Evolutionary conservation across 30 jellyfish, hydroid and myxozoan genomes (phyloP), one percentile per base, ranked within the genome.

Genomic region (Euphysa ruthae): DNA sequence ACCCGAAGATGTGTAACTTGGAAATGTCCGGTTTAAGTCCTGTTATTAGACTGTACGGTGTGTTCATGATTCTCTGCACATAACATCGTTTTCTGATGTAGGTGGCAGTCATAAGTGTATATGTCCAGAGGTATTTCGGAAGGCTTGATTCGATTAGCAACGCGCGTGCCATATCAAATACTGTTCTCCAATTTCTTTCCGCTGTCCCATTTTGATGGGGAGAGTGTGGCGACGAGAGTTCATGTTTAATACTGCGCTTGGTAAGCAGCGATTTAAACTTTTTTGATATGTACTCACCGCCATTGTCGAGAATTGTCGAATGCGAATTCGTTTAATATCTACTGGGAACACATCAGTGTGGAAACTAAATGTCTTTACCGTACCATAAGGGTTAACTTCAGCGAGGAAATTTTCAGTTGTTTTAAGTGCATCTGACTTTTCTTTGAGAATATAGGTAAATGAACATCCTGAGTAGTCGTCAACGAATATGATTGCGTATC

Each of bases 71-170:
- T 52, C 81, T 18, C 46, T 52, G 62, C 44, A 43, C 63, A 52
- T 63, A 50, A 46, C 83, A 50, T 7, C 70, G 69, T 26, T 70
- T 70, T 70, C 93, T 31, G 49, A 82, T 42, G 35, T 78, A 56
- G 49, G 60, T 43, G 10, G 93, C 95, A 3, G 75, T 62, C 86
- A 65, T 66, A 32, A 75, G 78, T 0, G 95, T 85, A 58, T 83
- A 83, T 16, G 76, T 55, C 95, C 95, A 83, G n/a, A 83, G 54
- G 34, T 43, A 35, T 60, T 83, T 83, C 29, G 92, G 93, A 70
- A 83, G 58, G 18, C 58, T 66, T 21, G 93, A 58, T 55, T 68
- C 93, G 16, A 66, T 16, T 34, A 83, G 71, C 42, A 83, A 43
- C 32, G 80, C 58, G 6, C 83, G 27, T 18, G 82, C 83, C 79